Evolutionary conservation across 2,888 invertebrate genomes (phyloP), one percentile per base, ranked within the genome.

Genomic region (Yponomeuta cagnagella): DNA sequence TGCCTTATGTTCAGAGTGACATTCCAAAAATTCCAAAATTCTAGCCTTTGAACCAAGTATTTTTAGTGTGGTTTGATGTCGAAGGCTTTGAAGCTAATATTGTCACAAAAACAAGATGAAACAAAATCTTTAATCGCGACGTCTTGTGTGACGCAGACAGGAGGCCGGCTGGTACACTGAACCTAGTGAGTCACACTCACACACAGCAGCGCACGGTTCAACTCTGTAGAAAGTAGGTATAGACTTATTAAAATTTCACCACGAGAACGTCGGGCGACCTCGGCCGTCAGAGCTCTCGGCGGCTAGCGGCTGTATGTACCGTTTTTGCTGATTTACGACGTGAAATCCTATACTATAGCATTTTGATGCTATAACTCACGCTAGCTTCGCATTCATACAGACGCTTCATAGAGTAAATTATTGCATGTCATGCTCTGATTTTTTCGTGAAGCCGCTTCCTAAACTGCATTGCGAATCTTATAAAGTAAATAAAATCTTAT

Each of bases 201-300:
- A 72, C 74, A 72, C 69, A 48, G 71, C 71, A 71, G 65, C 72
- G n/a, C n/a, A 6, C 64, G 67, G 43, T 67, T 69, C 78, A 76
- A 77, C 82, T 77, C 78, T 77, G 84, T 89, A 88, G 89, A 89
- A 89, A 89, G 90, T 23, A 23, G 23, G 23, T 89, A 86, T 78
- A 74, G 83, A 84, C 79, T 87, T 89, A 88, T 89, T 88, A 89
- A 89, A 89, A 88, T 89, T 89, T 89, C 88, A 89, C 89, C 89
- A 89, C 87, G 82, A 81, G 80, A 84, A 80, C 79, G 75, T 15
- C 15, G 15, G 52, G 6, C 52, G 52, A 58, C 52, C 52, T 58
- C 52, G 52, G 52, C 52, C 52, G 52, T 58, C 52, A 58, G 12
- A 58, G 52, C 52, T 58, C 52, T 58, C 76, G 80, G 81, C 80